Percentiles rank a stretch among this genome's conserved stretches.
phyloP scores from a whole-genome alignment of 2,113 vertebrate genomes.

The Gallinago jamesoni region DNA sequence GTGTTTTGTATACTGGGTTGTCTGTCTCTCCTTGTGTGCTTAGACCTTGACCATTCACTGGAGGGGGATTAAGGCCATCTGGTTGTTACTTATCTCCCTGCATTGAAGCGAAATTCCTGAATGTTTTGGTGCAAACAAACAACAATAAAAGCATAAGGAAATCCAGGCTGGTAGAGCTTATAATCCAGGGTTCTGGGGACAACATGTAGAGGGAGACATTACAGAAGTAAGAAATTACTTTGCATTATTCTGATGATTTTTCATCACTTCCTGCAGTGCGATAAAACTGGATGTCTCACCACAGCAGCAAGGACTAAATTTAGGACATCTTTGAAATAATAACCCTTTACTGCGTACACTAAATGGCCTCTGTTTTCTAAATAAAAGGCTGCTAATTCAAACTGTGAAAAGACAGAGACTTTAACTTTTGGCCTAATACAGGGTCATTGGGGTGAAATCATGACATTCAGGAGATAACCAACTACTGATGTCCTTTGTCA shows the following conservation, averaged over 20 bases:
- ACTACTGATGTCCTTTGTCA: not conserved
- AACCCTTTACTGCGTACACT: not conserved
- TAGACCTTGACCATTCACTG: not conserved
- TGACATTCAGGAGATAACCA: not conserved
- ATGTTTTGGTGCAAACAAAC: not conserved
- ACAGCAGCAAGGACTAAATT: slow-evolving; percentile 27
- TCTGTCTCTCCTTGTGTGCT: not conserved
- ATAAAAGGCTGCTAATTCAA: not conserved
- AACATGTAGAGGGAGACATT: not conserved
- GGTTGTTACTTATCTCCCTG: not conserved
- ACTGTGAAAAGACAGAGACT: not conserved
- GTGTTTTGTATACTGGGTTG: not conserved
- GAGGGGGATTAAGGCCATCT: not conserved
- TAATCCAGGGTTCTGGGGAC: not conserved
- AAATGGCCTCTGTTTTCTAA: not conserved
- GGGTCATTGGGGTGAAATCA: not conserved
- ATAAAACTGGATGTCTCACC: slow-evolving; percentile 6
- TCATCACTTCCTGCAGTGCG: not conserved
- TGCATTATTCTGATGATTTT: not conserved
- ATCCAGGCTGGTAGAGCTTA: not conserved
- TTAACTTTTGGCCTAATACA: not conserved
- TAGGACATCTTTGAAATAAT: slow-evolving; percentile 18
- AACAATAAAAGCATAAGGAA: not conserved
- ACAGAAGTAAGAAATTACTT: not conserved
- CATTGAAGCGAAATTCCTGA: not conserved